These are phyloP conservation scores for Sycophila sp. DNA, from an alignment of 1,140 invertebrate species.

Conservation along the genomic window DNA sequence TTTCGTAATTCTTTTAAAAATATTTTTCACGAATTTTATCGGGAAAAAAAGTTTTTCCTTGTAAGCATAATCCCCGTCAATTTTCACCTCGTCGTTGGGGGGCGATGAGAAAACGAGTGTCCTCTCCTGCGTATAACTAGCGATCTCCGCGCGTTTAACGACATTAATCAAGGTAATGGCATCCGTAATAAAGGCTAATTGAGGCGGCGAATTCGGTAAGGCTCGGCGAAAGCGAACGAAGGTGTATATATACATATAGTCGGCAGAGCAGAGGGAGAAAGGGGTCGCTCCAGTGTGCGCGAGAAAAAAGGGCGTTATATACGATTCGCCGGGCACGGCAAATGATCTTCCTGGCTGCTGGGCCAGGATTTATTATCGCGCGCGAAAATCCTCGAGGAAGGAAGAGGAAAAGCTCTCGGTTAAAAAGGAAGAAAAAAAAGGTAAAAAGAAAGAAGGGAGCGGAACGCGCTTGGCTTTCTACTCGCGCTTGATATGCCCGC, in stretches of 20 bases:
- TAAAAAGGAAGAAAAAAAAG: too few species aligned
- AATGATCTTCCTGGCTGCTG: constrained; percentile 15
- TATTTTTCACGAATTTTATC: too few species aligned
- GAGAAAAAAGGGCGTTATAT: constrained; percentile 6
- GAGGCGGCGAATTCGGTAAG: not conserved
- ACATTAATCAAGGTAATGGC: constrained; percentile 33
- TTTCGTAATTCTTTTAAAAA: too few species aligned
- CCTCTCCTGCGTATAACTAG: too few species aligned
- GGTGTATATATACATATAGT: not conserved
- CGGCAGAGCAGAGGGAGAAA: not conserved
- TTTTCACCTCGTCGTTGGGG: not conserved
- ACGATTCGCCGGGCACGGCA: not conserved
- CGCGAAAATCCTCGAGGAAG: constrained; percentile 2
- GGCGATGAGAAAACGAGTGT: not conserved
- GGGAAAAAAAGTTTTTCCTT: too few species aligned
- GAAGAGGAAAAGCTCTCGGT: not conserved
- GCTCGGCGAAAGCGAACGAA: not conserved
- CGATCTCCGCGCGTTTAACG: not conserved
- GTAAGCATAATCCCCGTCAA: not conserved
- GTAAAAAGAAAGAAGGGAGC: too few species aligned
- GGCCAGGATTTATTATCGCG: constrained; percentile 29
- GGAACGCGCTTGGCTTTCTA: too few species aligned
- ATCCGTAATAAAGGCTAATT: constrained; percentile 29
- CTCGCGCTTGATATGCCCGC: too few species aligned
- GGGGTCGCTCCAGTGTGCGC: not conserved